phyloP scores from a whole-genome alignment of 2,888 invertebrate species.

The Drosophila pegasa region DNA sequence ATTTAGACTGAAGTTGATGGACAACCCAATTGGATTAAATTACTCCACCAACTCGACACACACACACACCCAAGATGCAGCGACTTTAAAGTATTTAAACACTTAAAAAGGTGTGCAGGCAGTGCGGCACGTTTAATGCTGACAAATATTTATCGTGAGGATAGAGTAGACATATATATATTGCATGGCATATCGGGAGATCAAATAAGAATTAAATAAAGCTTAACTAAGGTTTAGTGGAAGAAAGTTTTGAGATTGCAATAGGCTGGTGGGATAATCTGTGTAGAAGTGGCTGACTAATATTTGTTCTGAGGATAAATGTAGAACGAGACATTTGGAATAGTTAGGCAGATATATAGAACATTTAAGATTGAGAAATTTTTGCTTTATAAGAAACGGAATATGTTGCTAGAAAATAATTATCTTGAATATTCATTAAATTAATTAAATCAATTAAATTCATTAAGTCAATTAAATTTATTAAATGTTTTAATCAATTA shows the following conservation, averaged over 20 bases:
- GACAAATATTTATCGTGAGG: not conserved
- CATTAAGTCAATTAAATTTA: too few relatives aligned
- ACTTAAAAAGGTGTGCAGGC: conserved; percentile 1
- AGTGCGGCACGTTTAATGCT: not conserved
- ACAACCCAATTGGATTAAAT: conserved; percentile 27
- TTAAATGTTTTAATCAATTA: too few relatives aligned
- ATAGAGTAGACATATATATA: not conserved
- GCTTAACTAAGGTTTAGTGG: not conserved
- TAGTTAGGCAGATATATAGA: too few relatives aligned
- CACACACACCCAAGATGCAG: not conserved
- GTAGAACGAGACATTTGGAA: too few relatives aligned
- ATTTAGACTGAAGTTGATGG: conserved; percentile 33
- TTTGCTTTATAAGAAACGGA: too few relatives aligned
- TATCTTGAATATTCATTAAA: too few relatives aligned
- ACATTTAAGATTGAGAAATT: too few relatives aligned
- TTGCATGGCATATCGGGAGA: not conserved
- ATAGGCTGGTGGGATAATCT: too few relatives aligned
- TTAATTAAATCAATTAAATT: too few relatives aligned
- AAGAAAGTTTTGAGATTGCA: not conserved
- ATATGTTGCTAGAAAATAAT: too few relatives aligned
- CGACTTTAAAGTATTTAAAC: conserved; percentile 4
- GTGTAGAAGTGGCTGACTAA: not conserved
- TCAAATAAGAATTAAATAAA: not conserved
- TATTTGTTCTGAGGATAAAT: not conserved
- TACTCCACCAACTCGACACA: conserved; percentile 8